phyloP scores from a whole-genome alignment of 53 echinoderm and acorn worm species.

The Echinarachnius parma region DNA sequence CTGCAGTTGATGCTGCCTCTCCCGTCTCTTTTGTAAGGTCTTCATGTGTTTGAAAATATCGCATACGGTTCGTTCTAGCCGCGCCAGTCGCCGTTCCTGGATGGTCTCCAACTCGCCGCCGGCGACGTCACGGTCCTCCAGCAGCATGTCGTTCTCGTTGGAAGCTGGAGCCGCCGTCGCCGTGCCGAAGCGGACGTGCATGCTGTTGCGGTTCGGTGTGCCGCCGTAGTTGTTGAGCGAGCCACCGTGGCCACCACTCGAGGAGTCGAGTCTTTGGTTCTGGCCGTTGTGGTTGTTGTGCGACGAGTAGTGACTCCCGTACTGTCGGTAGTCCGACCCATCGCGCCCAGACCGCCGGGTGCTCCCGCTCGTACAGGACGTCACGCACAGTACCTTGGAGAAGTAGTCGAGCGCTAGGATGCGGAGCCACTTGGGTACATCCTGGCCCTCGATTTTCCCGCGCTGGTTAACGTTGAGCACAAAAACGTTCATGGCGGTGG shows the following conservation, averaged over 20 bases:
- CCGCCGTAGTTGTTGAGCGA: constrained; percentile 51
- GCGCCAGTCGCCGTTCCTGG: constrained; percentile 66
- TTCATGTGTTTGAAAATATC: constrained; percentile 93
- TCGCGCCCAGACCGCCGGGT: constrained; percentile 32
- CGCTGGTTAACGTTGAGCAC: constrained; percentile 95
- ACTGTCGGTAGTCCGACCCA: constrained; percentile 26
- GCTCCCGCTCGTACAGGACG: constrained; percentile 35
- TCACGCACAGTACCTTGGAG: constrained; percentile 67
- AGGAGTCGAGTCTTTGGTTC: constrained; percentile 32
- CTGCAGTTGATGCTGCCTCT: constrained; percentile 68
- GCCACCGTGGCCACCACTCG: constrained; percentile 35
- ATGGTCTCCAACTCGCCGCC: constrained; percentile 60
- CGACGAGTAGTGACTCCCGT: constrained; percentile 17
- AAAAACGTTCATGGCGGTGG: constrained; percentile 97
- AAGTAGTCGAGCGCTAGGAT: constrained; percentile 65
- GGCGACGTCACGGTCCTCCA: constrained; percentile 69
- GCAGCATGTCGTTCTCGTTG: constrained; percentile 66
- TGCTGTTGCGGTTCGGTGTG: constrained; percentile 54
- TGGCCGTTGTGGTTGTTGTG: constrained; percentile 54
- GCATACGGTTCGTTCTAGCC: constrained; percentile 67
- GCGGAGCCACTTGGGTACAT: constrained; percentile 77
- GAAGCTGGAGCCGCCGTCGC: constrained; percentile 10
- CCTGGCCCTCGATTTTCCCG: constrained; percentile 69
- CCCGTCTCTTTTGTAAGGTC: constrained; percentile 74
- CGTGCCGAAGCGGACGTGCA: constrained; percentile 66